Conservation (phyloP, 2,113 vertebrate species). For the Paedocypris sp. region DNA sequence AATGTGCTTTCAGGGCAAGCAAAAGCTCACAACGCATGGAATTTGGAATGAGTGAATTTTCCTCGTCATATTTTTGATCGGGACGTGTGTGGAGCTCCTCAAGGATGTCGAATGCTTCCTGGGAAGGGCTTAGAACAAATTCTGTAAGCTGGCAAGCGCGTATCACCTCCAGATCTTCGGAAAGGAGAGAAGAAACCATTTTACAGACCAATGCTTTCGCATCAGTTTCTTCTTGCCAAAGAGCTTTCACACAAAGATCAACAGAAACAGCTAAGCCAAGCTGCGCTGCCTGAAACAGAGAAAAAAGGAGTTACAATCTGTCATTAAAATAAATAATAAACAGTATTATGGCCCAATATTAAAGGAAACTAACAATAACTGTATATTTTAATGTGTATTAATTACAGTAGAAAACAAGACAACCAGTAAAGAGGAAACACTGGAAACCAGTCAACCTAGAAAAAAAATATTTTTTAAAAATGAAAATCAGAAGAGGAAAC, state of each 20-base stretch:
- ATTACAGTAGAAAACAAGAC: background rate
- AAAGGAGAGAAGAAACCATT: constrained; percentile 82
- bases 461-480: too few species aligned
- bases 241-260: constrained; percentile 86
- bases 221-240: constrained; percentile 79
- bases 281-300: constrained; percentile 72
- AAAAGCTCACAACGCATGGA: constrained; percentile 91
- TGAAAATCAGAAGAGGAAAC: background rate
- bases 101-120: constrained; percentile 70
- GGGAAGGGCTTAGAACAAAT: constrained; percentile 77
- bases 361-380: too few species aligned
- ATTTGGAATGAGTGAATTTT: constrained; percentile 82
- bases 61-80: constrained; percentile 90
- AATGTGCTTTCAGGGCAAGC: constrained; percentile 86
- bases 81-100: constrained; percentile 84
- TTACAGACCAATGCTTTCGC: constrained; percentile 87
- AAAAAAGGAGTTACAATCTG: too few species aligned
- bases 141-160: constrained; percentile 92
- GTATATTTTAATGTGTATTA: too few species aligned
- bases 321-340: too few species aligned
- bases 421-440: too few species aligned
- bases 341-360: too few species aligned
- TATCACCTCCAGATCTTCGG: constrained; percentile 85
- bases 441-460: too few species aligned
- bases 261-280: constrained; percentile 77